Evolutionary conservation across 2,113 vertebrate species (phyloP).

Genomic region (Murina feae): DNA sequence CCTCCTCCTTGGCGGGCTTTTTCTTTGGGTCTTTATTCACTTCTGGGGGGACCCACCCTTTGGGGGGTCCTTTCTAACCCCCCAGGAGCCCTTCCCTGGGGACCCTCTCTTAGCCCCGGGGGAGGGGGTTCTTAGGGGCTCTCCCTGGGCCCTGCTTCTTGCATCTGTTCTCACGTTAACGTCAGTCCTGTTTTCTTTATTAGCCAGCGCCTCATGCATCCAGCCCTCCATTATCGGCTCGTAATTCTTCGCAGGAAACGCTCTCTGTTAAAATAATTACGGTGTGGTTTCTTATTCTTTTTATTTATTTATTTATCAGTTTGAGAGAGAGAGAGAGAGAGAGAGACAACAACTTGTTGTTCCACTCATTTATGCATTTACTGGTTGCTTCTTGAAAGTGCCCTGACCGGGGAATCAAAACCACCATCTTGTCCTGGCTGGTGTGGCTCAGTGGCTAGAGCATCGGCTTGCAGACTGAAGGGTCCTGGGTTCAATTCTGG

Average conservation of each 20-base stretch:
- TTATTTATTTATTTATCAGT: too few relatives aligned
- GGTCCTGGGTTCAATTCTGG: too few relatives aligned
- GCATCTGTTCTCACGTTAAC: neutral
- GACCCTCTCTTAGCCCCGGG: neutral
- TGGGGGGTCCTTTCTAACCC: neutral
- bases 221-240: neutral
- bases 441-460: too few relatives aligned
- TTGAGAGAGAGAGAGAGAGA: neutral
- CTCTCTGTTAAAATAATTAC: neutral
- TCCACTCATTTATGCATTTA: neutral
- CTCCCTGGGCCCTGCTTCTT: fast-evolving
- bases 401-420: too few relatives aligned
- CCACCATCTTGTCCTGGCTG: too few relatives aligned
- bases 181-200: neutral
- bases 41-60: neutral
- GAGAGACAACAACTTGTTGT: neutral
- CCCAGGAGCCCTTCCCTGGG: neutral
- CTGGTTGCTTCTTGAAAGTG: neutral
- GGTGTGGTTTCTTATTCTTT: neutral
- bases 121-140: neutral
- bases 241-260: neutral
- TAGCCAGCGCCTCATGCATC: neutral
- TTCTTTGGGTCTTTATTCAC: neutral
- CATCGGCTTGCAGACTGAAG: too few relatives aligned
- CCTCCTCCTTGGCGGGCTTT: neutral